Conservation (phyloP, 2,888 invertebrate species). For the Drosophila niveifrons region DNA sequence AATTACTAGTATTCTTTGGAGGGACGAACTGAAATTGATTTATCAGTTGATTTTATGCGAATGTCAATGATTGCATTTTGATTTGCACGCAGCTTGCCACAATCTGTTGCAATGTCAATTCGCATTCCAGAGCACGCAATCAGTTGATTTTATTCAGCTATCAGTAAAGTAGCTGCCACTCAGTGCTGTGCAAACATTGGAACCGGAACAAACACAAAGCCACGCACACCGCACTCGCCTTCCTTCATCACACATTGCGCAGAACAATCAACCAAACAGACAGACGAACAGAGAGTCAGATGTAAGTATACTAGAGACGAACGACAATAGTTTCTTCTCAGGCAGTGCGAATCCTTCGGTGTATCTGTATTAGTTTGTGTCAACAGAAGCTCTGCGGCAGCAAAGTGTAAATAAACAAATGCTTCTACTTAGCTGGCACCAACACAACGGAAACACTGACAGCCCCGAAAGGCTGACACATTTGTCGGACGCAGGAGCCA, state of each 20-base stretch:
- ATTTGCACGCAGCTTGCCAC: slow-evolving; percentile 48
- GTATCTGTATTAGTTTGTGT: slow-evolving; percentile 48
- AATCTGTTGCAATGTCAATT: slow-evolving; percentile 57
- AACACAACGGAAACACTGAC: slow-evolving; percentile 35
- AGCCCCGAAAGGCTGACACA: slow-evolving; percentile 28
- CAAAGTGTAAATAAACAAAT: slow-evolving; percentile 76
- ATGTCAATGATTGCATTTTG: slow-evolving; percentile 67
- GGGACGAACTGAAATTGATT: slow-evolving; percentile 9
- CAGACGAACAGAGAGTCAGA: neutral
- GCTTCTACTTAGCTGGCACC: slow-evolving; percentile 41
- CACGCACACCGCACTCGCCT: neutral
- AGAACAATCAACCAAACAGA: neutral
- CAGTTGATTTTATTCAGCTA: slow-evolving; percentile 73
- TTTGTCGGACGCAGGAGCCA: slow-evolving; percentile 5
- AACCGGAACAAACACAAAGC: slow-evolving; percentile 29
- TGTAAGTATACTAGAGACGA: neutral
- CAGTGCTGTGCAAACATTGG: slow-evolving; percentile 49
- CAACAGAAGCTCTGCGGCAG: slow-evolving; percentile 52
- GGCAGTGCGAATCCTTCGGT: slow-evolving; percentile 23
- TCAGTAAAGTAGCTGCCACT: slow-evolving; percentile 75
- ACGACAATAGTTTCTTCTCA: slow-evolving; percentile 30
- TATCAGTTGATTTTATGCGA: slow-evolving; percentile 28
- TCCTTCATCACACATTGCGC: neutral
- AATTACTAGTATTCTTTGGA: neutral
- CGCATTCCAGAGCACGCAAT: slow-evolving; percentile 56